Base-by-base conservation (phyloP, 1,140 invertebrate species). In the Drosophila neocordata region DNA sequence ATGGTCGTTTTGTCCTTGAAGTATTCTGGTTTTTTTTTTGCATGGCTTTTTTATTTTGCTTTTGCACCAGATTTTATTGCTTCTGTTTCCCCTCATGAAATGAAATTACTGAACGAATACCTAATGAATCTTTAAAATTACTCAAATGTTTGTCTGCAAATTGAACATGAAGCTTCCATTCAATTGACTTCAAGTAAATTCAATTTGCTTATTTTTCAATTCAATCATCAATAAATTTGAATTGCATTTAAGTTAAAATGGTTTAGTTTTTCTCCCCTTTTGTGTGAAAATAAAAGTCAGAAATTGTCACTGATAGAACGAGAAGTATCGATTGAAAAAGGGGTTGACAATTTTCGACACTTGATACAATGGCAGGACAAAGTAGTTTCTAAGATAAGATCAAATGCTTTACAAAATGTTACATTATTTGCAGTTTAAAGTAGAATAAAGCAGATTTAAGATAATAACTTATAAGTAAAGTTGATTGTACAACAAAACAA, bases 161-260 rank as follows among this genome's bases (percentile, higher is more conserved):
- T 48, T 18, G 15, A 20, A 48, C 15, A 6, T 31, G 4, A 20
- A 48, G 41, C 8, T 48, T 48, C 41, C 41, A 4, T 48, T 18
- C 41, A 9, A 48, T 48, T 48, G 41, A 48, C 20, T 48, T 48
- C 41, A 20, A 48, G 41, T 48, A 20, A 48, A 48, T 48, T 48
- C 41, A 48, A 48, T 48, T 48, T 48, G 41, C 41, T 48, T 48
- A 48, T 48, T 48, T 9, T 20, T 48, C 15, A 48, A 20, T 48
- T 48, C 41, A 20, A 48, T 48, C 41, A 48, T 15, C 41, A 48
- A 48, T 48, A 15, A 48, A 48, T 48, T 48, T 48, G 9, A 48
- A 48, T 48, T 48, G 41, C 41, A 48, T 48, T 48, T 48, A 20
- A 48, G 15, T 18, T 48, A 48, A 48, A 48, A 48, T 48, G 41